Percentiles rank a stretch among this genome's conserved stretches.
Evolutionary conservation across 2,113 vertebrate genomes (phyloP).

Genomic region (Aphelocoma coerulescens): DNA sequence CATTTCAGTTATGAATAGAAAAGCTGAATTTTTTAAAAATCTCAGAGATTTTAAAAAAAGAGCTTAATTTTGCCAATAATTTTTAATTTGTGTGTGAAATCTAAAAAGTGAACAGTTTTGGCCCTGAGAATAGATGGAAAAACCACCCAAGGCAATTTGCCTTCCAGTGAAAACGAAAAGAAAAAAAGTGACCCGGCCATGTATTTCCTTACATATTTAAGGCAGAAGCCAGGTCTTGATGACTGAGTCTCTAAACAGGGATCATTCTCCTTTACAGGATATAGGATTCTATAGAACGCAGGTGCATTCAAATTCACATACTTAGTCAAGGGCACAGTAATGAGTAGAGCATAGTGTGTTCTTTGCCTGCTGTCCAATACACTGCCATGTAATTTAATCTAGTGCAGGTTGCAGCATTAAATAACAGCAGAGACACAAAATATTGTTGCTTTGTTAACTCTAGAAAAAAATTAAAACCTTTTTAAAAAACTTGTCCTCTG

Average conservation of each 20-base stretch:
- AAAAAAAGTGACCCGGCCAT: not conserved
- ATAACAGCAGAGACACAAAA: slow-evolving; percentile 18
- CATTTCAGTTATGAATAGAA: not conserved
- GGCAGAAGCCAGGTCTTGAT: not conserved
- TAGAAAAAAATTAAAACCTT: not conserved
- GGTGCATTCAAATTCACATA: not conserved
- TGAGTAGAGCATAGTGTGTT: not conserved
- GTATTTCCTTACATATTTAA: not conserved
- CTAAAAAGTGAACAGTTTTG: not conserved
- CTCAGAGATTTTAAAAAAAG: not conserved
- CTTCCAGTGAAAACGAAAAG: not conserved
- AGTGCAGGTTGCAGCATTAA: not conserved
- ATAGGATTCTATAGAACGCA: not conserved
- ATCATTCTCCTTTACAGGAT: not conserved
- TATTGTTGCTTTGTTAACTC: not conserved
- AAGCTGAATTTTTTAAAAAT: not conserved
- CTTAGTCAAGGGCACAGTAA: not conserved
- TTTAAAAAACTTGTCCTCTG: not conserved
- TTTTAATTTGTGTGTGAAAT: not conserved
- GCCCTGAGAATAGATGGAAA: not conserved
- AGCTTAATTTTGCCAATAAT: not conserved
- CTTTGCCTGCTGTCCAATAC: not conserved
- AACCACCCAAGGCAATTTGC: not conserved
- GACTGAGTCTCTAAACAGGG: not conserved
- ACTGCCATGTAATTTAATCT: slow-evolving; percentile 14